Conservation (phyloP, 1,140 invertebrate genomes). For the Nasonia vitripennis region DNA sequence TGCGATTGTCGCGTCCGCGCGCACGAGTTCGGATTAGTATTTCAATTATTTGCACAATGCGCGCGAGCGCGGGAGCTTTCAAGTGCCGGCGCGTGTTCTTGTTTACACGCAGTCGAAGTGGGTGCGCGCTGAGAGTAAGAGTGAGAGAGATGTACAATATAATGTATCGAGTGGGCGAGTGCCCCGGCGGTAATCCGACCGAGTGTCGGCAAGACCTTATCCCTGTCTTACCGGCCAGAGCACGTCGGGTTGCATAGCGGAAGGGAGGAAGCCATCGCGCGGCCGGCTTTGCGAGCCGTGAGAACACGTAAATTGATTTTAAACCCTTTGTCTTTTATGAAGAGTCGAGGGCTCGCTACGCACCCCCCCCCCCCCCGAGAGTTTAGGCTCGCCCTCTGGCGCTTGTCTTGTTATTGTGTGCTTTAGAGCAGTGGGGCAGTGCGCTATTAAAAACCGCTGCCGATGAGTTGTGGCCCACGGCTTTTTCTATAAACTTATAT, state of each 20-base stretch:
- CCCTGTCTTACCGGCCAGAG: conserved; percentile 50
- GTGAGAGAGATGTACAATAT: neutral
- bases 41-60: conserved; percentile 74
- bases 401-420: no score
- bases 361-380: no score
- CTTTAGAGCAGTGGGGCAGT: no score
- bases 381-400: no score
- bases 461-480: no score
- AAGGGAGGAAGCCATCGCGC: neutral
- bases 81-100: conserved; percentile 70
- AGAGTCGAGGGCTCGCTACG: neutral
- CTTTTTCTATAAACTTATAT: no score
- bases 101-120: conserved; percentile 65
- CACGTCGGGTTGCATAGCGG: conserved; percentile 30
- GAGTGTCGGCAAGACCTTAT: conserved; percentile 61
- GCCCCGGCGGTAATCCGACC: conserved; percentile 59
- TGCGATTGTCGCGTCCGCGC: conserved; percentile 65
- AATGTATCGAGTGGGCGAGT: conserved; percentile 64
- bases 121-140: conserved; percentile 2
- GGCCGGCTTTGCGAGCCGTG: conserved; percentile 11
- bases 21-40: conserved; percentile 69
- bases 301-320: conserved; percentile 52
- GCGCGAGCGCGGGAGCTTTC: conserved; percentile 54
- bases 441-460: no score
- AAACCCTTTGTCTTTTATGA: conserved; percentile 40